These are phyloP conservation scores for Epizoanthus ramosus DNA, from an alignment of 92 coral and sea anemone species.

Conservation along the genomic window DNA sequence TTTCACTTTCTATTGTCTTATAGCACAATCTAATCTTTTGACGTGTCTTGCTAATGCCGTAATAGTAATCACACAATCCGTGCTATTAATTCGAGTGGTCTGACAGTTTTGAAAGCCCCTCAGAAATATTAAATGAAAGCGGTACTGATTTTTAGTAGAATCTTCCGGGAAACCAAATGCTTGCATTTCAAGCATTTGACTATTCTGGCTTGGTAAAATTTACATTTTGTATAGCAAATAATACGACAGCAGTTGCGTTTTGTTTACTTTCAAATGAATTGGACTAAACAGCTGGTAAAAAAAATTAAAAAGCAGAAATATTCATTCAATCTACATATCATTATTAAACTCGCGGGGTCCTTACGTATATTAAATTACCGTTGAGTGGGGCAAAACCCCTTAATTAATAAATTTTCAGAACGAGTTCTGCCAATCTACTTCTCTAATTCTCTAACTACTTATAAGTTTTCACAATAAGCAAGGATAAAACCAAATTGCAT, in stretches of 20 bases:
- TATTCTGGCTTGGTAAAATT: neutral
- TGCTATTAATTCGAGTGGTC: neutral
- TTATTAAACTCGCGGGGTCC: too few relatives aligned
- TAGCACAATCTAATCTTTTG: neutral
- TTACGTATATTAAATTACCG: too few relatives aligned
- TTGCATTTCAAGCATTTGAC: neutral
- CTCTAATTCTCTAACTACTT: too few relatives aligned
- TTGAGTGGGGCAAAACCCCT: too few relatives aligned
- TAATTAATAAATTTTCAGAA: too few relatives aligned
- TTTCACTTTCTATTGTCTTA: too few relatives aligned
- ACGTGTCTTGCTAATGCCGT: constrained; percentile 6
- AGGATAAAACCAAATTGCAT: too few relatives aligned
- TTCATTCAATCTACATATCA: too few relatives aligned
- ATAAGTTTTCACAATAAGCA: too few relatives aligned
- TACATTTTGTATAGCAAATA: constrained; percentile 34
- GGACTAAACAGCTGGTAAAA: neutral
- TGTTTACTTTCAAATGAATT: constrained; percentile 29
- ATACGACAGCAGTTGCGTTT: constrained; percentile 18
- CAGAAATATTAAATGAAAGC: neutral
- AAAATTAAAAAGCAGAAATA: too few relatives aligned
- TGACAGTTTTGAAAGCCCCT: neutral
- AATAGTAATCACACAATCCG: constrained; percentile 3
- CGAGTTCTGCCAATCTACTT: too few relatives aligned
- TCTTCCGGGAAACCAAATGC: neutral
- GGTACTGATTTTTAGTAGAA: neutral